phyloP scores from a whole-genome alignment of 2,797 vertebrate species.

The Peromyscus nudipes region DNA sequence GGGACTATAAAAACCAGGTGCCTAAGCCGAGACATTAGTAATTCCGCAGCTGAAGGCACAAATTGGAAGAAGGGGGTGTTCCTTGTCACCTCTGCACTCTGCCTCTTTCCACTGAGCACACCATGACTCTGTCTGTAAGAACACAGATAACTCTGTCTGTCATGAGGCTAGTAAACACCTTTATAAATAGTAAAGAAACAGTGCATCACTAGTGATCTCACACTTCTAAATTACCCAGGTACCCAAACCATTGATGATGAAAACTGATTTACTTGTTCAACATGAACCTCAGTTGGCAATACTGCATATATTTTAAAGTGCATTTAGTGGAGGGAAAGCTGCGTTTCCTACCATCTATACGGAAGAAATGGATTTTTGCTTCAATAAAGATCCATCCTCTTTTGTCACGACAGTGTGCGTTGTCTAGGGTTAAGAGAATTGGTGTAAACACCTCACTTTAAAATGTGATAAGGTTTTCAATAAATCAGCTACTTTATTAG shows the following conservation, averaged over 20 bases:
- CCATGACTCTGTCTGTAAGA: neutral
- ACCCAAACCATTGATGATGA: neutral
- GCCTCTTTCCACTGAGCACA: rapidly evolving
- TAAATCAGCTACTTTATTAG: conserved; percentile 67
- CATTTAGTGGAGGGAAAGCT: neutral
- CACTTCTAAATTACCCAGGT: neutral
- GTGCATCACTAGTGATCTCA: neutral
- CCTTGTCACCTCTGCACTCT: neutral
- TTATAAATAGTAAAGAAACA: neutral
- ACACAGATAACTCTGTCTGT: neutral
- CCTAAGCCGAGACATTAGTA: neutral
- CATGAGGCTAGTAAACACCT: neutral
- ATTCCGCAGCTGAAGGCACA: neutral
- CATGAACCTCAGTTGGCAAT: neutral
- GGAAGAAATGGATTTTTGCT: conserved; percentile 68
- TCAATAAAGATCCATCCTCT: conserved; percentile 57
- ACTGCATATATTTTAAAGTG: neutral
- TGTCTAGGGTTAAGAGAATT: conserved; percentile 56
- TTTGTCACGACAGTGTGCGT: neutral
- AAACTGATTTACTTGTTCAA: conserved; percentile 37
- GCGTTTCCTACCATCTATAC: neutral
- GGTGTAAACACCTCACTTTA: conserved; percentile 59
- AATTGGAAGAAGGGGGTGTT: neutral
- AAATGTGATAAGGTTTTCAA: conserved; percentile 68
- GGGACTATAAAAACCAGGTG: neutral